A percentile compares a stretch with the other conserved stretches of the same genome.
These are phyloP conservation scores for Micoletzkya japonica DNA, from an alignment of 2,888 invertebrate species.

Conservation along the genomic window DNA sequence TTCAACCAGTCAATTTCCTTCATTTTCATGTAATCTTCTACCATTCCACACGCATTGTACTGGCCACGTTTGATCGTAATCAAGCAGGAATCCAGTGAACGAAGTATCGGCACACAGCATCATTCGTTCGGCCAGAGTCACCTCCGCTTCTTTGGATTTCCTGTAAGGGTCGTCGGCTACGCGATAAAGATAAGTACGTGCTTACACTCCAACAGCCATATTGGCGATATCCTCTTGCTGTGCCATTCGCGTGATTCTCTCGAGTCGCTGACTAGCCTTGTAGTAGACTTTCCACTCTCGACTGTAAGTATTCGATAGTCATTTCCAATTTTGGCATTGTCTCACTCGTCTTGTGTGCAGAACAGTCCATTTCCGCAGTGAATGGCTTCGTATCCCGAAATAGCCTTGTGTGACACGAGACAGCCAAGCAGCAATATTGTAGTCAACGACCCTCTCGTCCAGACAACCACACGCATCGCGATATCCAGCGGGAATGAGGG, in stretches of 20 bases:
- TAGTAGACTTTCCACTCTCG: no score
- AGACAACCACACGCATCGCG: no score
- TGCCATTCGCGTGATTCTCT: no score
- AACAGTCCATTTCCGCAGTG: conserved; percentile 17
- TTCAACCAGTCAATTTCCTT: neutral
- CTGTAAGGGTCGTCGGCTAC: neutral
- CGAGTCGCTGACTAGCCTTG: no score
- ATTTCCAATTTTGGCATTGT: neutral
- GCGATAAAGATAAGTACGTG: neutral
- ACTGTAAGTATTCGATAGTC: neutral
- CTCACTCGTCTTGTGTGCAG: no score
- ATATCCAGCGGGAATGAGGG: no score
- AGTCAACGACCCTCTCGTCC: no score
- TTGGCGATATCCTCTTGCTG: no score
- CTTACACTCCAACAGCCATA: no score
- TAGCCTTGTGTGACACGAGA: neutral
- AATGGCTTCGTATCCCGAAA: neutral
- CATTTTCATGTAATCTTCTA: neutral
- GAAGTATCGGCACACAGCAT: conserved; percentile 3
- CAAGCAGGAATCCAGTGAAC: conserved; percentile 14
- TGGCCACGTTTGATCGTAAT: conserved; percentile 18
- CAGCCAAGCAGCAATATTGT: neutral
- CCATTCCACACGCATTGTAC: conserved; percentile 24
- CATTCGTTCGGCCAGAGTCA: neutral
- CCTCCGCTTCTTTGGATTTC: neutral